Conservation (phyloP, 2,888 invertebrate species). For the Drosophila limbata region DNA sequence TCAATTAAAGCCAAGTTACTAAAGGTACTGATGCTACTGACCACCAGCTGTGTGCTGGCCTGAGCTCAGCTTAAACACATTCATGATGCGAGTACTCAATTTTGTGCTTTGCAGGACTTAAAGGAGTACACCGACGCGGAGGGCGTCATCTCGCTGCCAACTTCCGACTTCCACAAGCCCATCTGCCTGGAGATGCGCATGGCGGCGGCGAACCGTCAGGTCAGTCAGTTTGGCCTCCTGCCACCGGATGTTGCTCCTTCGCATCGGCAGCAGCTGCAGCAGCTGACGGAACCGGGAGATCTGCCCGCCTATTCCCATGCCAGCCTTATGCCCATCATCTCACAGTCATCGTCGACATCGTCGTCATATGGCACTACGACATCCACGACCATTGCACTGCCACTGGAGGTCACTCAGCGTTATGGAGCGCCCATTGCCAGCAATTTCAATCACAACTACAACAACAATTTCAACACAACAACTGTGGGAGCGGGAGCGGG, state of each 20-base stretch:
- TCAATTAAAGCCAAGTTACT: constrained; percentile 11
- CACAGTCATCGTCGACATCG: constrained; percentile 82
- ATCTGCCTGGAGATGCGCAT: constrained; percentile 92
- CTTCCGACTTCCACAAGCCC: constrained; percentile 93
- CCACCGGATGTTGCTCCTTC: constrained; percentile 58
- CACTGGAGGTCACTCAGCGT: constrained; percentile 83
- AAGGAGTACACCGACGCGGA: constrained; percentile 96
- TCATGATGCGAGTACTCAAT: constrained; percentile 11
- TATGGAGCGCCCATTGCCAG: constrained; percentile 77
- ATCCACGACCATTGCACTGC: constrained; percentile 84
- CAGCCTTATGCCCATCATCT: constrained; percentile 75
- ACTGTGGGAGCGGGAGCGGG: constrained; percentile 70
- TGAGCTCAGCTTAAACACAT: constrained; percentile 6
- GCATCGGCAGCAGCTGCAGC: constrained; percentile 23
- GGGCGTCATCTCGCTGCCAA: constrained; percentile 93
- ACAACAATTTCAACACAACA: constrained; percentile 83
- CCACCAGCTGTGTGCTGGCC: constrained; percentile 15
- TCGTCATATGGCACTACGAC: constrained; percentile 84
- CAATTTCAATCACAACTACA: constrained; percentile 84
- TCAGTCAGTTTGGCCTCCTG: constrained; percentile 72
- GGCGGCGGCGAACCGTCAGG: constrained; percentile 73
- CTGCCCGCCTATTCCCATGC: constrained; percentile 50
- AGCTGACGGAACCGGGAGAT: constrained; percentile 33
- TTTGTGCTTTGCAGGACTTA: constrained; percentile 89
- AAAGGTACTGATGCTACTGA: constrained; percentile 16